Evolutionary conservation across 2,888 invertebrate genomes (phyloP), one percentile per base, ranked within the genome.

Genomic region (Dendrolimus pini): DNA sequence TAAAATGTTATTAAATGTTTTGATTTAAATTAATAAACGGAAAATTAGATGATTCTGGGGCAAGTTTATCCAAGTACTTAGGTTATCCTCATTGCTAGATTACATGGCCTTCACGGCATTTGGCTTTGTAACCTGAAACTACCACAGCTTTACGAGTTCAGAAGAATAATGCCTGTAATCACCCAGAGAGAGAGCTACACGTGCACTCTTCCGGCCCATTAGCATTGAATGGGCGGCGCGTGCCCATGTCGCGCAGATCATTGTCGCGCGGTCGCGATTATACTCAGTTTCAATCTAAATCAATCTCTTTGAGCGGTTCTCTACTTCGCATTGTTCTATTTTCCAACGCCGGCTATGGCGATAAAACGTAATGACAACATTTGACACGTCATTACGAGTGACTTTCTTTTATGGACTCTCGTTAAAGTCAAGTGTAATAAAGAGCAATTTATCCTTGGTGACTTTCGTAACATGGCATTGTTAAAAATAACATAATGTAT

Each of bases 221-320:
- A 89, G 85, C 89, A 90, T 89, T 89, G 87, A 89, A 89, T 88
- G 77, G 69, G 76, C 78, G 75, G 72, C 82, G 80, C 83, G 82
- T 80, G 83, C 82, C 78, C 80, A 70, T 72, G 77, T 75, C 75
- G 70, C 79, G 69, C 72, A 75, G 80, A 85, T 85, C 83, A 83
- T 83, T 85, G 85, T 82, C 75, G 75, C 77, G 64, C 68, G 66
- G 70, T 71, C 74, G 75, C 77, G 74, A 77, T 82, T 78, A 75
- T 77, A 78, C 74, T 68, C 70, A 70, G 72, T 74, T 76, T 77
- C 74, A 73, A 82, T 82, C 83, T 83, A 80, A 82, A 87, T 85
- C 84, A 84, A 85, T 82, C 84, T 74, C 75, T 69, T 66, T 70
- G 62, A 68, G 70, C 71, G 67, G 70, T 72, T 71, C 70, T 72